Evolutionary conservation across 2,888 invertebrate genomes (phyloP).

Genomic region (Microchrysa polita): DNA sequence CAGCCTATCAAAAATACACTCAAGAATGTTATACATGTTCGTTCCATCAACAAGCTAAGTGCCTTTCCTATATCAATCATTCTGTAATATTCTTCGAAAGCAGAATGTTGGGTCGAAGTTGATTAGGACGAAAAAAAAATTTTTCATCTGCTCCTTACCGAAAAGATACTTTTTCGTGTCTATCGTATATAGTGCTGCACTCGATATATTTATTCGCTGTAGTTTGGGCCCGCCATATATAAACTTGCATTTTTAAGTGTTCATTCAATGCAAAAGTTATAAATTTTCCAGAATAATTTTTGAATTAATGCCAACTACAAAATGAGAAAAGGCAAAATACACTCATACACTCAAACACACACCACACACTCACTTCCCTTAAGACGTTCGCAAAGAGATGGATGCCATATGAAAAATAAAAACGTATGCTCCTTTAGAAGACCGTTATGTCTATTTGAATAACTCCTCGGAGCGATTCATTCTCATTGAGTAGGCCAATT

Average conservation of each 20-base stretch:
- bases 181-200: no score
- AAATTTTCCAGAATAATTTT: constrained; percentile 41
- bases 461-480: constrained; percentile 32
- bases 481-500: constrained; percentile 43
- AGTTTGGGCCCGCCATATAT: background rate
- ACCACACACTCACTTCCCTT: no score
- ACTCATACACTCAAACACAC: no score
- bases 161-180: no score
- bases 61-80: constrained; percentile 35
- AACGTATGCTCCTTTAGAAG: constrained; percentile 22
- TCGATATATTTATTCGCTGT: no score
- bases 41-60: constrained; percentile 12
- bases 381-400: background rate
- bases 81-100: background rate
- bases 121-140: background rate
- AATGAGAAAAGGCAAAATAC: background rate
- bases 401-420: background rate
- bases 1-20: no score
- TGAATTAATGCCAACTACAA: constrained; percentile 39
- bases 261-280: constrained; percentile 38
- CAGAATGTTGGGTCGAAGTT: background rate
- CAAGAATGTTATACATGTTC: no score
- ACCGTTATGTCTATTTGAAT: constrained; percentile 42
- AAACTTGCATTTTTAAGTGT: constrained; percentile 33
- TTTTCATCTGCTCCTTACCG: background rate